Evolutionary conservation across 2,797 vertebrate genomes (phyloP).

Genomic region (Mionectes olivaceus): DNA sequence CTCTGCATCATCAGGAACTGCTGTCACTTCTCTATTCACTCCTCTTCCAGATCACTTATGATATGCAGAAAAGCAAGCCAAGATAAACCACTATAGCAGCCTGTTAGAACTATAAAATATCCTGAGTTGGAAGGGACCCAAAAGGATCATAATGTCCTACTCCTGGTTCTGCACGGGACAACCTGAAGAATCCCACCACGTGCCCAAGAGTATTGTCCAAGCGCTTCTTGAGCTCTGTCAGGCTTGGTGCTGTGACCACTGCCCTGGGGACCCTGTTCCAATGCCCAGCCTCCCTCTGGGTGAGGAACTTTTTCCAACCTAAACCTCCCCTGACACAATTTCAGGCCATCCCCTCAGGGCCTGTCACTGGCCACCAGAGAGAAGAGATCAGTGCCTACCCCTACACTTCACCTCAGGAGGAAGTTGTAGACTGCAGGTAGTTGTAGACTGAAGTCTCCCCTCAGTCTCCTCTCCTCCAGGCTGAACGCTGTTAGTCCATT

Average conservation of each 20-base stretch:
- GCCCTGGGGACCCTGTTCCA: neutral
- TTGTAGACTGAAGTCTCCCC: neutral
- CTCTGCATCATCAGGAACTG: neutral
- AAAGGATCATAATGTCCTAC: fast-evolving
- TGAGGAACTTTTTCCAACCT: neutral
- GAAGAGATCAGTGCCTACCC: neutral
- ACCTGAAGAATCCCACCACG: neutral
- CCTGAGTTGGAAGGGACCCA: neutral
- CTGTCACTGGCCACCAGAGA: neutral
- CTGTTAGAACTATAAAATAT: neutral
- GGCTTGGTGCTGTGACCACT: neutral
- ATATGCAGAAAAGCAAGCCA: neutral
- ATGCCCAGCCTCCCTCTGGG: neutral
- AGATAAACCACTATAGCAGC: neutral
- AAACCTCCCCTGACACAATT: neutral
- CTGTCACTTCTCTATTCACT: neutral
- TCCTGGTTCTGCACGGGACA: neutral
- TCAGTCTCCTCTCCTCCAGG: neutral
- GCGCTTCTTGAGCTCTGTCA: neutral
- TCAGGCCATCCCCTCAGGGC: neutral
- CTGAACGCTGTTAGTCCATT: neutral
- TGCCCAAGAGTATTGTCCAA: neutral
- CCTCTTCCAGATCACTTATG: neutral
- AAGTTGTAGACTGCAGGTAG: neutral
- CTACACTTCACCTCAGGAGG: neutral